Conservation (phyloP, 1,140 invertebrate genomes). For the Brachionus rotundiformis region DNA sequence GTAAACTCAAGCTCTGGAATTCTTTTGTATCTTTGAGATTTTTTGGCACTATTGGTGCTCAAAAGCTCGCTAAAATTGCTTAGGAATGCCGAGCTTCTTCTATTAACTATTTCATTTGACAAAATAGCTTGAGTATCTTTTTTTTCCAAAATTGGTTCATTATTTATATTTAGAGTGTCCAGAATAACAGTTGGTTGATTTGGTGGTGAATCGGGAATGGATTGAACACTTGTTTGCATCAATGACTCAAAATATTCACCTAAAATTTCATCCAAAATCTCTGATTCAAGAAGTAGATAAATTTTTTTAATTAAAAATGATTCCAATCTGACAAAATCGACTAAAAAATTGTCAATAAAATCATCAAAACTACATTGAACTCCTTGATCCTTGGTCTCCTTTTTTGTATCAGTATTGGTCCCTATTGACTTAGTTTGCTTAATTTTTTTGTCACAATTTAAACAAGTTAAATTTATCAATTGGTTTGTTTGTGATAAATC, state of each 20-base stretch:
- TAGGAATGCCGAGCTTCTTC: not conserved
- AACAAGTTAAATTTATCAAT: not conserved
- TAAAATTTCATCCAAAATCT: slow-evolving; percentile 4
- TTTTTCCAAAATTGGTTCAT: not conserved
- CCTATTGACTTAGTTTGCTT: not conserved
- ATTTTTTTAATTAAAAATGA: not conserved
- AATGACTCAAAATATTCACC: not conserved
- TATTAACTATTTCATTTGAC: slow-evolving; percentile 1
- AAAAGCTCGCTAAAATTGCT: slow-evolving; percentile 28
- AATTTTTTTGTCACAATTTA: not conserved
- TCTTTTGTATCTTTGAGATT: not conserved
- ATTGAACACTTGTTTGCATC: not conserved
- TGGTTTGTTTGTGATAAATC: slow-evolving; percentile 12
- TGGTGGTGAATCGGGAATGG: slow-evolving; percentile 17
- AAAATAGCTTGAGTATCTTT: not conserved
- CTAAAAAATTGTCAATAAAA: not conserved
- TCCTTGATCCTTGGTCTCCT: not conserved
- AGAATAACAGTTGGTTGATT: not conserved
- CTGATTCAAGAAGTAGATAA: slow-evolving; percentile 10
- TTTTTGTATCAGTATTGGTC: not conserved
- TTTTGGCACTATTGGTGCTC: not conserved
- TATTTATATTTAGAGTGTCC: not conserved
- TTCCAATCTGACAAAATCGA: not conserved
- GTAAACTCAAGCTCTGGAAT: not conserved
- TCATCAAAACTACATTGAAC: slow-evolving; percentile 20